A percentile compares a stretch with the other conserved stretches of the same genome.
phyloP scores from a whole-genome alignment of 2,113 vertebrate species.

The Arizona elegans region DNA sequence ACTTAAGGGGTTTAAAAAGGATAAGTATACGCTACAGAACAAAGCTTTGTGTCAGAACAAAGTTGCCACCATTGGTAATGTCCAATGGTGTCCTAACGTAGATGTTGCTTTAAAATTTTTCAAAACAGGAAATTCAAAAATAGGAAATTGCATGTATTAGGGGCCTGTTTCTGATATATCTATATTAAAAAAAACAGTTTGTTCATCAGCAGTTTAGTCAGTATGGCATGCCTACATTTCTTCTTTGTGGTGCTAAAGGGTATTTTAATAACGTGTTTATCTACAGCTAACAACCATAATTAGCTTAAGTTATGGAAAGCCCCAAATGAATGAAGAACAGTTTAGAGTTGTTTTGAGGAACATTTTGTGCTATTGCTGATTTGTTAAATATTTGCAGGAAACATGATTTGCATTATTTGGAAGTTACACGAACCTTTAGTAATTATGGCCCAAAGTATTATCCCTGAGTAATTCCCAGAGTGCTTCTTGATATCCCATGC shows the following conservation, averaged over 20 bases:
- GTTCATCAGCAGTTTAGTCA: slow-evolving; percentile 50
- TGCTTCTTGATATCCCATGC: slow-evolving; percentile 44
- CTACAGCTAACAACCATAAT: slow-evolving; percentile 63
- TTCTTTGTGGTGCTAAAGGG: slow-evolving; percentile 52
- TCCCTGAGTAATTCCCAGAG: slow-evolving; percentile 65
- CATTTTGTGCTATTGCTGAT: slow-evolving; percentile 55
- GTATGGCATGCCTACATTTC: slow-evolving; percentile 43
- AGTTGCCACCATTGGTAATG: neutral
- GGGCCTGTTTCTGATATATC: slow-evolving; percentile 38
- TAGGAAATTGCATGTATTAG: slow-evolving; percentile 38
- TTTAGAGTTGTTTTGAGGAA: slow-evolving; percentile 52
- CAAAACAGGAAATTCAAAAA: slow-evolving; percentile 43
- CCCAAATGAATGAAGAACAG: slow-evolving; percentile 60
- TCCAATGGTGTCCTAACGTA: neutral
- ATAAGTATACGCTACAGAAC: neutral
- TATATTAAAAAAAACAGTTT: slow-evolving; percentile 42
- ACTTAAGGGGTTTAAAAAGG: neutral
- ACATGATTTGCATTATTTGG: slow-evolving; percentile 65
- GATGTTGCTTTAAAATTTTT: neutral
- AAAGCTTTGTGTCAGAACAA: neutral
- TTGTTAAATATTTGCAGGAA: slow-evolving; percentile 71
- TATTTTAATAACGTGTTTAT: slow-evolving; percentile 62
- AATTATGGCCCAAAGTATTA: slow-evolving; percentile 71
- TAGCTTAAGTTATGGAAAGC: slow-evolving; percentile 61
- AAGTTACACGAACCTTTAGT: slow-evolving; percentile 69